Evolutionary conservation across 2,113 vertebrate genomes (phyloP).

Genomic region (Ictalurus punctatus): DNA sequence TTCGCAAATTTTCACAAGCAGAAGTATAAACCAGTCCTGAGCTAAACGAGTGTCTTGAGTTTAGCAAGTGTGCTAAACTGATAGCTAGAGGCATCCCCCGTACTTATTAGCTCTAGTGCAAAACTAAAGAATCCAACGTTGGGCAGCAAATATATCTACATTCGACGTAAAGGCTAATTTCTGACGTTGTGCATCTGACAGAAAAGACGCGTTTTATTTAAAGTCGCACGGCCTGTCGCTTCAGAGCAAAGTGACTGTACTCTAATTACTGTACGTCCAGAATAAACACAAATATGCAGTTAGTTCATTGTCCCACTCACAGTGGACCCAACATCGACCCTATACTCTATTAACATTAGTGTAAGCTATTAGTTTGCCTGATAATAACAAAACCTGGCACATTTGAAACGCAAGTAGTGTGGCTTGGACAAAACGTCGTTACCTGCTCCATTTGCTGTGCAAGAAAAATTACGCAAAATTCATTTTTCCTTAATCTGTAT

Average conservation of each 20-base stretch:
- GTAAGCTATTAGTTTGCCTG: neutral
- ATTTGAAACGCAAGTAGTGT: neutral
- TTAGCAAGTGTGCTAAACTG: neutral
- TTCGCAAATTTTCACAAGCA: neutral
- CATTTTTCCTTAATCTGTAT: neutral
- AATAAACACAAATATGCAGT: neutral
- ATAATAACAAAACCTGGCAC: neutral
- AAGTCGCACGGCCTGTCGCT: neutral
- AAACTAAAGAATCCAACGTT: neutral
- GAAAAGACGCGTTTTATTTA: neutral
- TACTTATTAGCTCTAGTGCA: neutral
- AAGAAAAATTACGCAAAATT: neutral
- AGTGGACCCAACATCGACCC: neutral
- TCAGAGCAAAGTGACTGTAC: neutral
- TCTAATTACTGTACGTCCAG: neutral
- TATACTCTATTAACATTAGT: neutral
- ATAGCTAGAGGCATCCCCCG: neutral
- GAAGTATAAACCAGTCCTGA: neutral
- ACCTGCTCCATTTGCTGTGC: neutral
- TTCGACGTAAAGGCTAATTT: neutral
- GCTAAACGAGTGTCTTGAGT: neutral
- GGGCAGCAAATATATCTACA: neutral
- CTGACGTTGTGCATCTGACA: neutral
- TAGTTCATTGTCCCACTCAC: neutral
- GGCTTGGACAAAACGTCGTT: neutral